Conservation (phyloP, 2,113 vertebrate genomes). For the Dipodomys merriami region DNA sequence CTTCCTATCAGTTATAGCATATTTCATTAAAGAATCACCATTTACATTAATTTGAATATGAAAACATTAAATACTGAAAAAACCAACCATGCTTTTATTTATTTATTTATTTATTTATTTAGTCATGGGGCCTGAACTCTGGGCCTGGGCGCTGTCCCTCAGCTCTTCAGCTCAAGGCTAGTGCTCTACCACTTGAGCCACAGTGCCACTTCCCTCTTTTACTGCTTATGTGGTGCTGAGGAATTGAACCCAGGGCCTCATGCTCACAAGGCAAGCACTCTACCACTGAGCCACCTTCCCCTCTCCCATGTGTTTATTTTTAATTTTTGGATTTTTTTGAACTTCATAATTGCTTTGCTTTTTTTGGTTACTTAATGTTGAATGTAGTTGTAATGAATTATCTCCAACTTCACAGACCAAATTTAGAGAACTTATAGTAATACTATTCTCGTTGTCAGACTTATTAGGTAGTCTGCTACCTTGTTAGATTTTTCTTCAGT, state of each 20-base stretch:
- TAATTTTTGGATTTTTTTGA: background rate
- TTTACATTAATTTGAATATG: slow-evolving; percentile 18
- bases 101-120: background rate
- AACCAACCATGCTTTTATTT: background rate
- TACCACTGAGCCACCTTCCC: too few relatives aligned
- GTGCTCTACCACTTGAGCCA: too few relatives aligned
- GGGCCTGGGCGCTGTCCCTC: too few relatives aligned
- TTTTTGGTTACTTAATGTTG: background rate
- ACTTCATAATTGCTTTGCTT: background rate
- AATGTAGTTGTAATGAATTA: background rate
- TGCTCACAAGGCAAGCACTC: too few relatives aligned
- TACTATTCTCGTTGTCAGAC: background rate
- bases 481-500: background rate
- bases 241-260: too few relatives aligned
- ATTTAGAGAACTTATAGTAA: background rate
- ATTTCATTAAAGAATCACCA: background rate
- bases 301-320: too few relatives aligned
- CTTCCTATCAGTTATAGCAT: background rate
- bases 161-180: too few relatives aligned
- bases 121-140: too few relatives aligned
- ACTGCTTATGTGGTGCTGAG: too few relatives aligned
- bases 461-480: background rate
- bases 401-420: background rate
- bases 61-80: background rate
- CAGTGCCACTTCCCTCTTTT: too few relatives aligned